Percentiles rank a stretch among this genome's conserved stretches.
Evolutionary conservation across 2,113 vertebrate genomes (phyloP).

Genomic region (Rhinogobius similis): DNA sequence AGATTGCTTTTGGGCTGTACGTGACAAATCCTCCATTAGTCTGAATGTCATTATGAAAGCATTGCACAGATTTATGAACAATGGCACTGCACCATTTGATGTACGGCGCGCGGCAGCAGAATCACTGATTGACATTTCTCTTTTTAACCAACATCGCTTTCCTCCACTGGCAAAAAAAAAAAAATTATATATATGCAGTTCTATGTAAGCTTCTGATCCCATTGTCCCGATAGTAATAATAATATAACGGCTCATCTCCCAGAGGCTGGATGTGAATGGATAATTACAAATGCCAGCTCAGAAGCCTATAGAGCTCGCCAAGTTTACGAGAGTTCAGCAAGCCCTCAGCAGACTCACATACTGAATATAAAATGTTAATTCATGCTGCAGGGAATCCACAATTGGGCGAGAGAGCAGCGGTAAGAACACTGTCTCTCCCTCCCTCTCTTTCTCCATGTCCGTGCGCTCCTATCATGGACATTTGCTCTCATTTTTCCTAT

Average conservation of each 20-base stretch:
- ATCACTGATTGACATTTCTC: slow-evolving; percentile 3
- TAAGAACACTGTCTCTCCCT: slow-evolving; percentile 41
- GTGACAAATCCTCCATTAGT: slow-evolving; percentile 1
- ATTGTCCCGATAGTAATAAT: slow-evolving; percentile 37
- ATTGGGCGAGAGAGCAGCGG: slow-evolving; percentile 62
- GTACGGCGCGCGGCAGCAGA: background rate
- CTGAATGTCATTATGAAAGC: background rate
- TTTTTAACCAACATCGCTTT: background rate
- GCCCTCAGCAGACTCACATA: slow-evolving; percentile 69
- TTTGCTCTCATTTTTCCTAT: slow-evolving; percentile 42
- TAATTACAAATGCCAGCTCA: slow-evolving; percentile 70
- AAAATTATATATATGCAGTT: background rate
- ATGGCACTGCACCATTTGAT: slow-evolving; percentile 1
- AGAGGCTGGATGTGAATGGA: slow-evolving; percentile 47
- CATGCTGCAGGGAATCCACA: slow-evolving; percentile 66
- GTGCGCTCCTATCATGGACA: slow-evolving; percentile 26
- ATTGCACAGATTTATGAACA: slow-evolving; percentile 15
- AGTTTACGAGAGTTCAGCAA: slow-evolving; percentile 72
- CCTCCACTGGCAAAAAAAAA: background rate
- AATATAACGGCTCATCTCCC: slow-evolving; percentile 41
- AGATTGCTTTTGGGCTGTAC: slow-evolving; percentile 15
- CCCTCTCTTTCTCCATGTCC: slow-evolving; percentile 31
- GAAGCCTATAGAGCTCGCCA: slow-evolving; percentile 66
- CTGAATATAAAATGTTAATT: slow-evolving; percentile 79
- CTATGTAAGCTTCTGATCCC: slow-evolving; percentile 11